Evolutionary conservation across 2,888 invertebrate species (phyloP), one percentile per base, ranked within the genome.

Genomic region (Agrotis puta): DNA sequence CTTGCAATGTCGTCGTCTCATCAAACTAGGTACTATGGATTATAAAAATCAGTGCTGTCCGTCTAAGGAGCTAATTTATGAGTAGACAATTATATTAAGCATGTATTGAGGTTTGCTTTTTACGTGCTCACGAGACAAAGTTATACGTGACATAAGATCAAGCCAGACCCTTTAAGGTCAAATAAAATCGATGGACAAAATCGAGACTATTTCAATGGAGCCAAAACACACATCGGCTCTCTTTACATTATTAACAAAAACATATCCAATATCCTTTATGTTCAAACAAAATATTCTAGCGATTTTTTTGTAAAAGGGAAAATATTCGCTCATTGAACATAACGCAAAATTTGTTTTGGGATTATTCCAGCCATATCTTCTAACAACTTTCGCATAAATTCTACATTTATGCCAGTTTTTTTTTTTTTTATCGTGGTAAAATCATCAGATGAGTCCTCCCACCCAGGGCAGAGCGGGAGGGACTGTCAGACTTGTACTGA

Each of bases 221-320:
- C 64, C 54, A 64, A 65, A 75, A n/a, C 13, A 75, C 50, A 74
- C 11, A 50, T 51, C 13, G 39, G 27, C 24, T 53, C 14, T 66
- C 48, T 47, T 47, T 43, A 59, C 53, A 64, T 20, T 48, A 18
- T 48, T 45, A 63, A 75, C 22, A 75, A 62, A 57, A 39, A 64
- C 24, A 62, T 79, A 69, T 76, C 64, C 18, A 53, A 74, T 80
- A 64, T 61, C 33, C 33, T 70, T 54, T 56, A 24, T 39, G 20
- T 22, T 65, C 22, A 27, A 75, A 59, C 45, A 57, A 62, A 79
- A 81, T 64, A 80, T 80, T 71, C 22, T n/a, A n/a, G 11, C 13
- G 48, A 39, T n/a, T n/a, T n/a, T n/a, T n/a, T n/a, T n/a, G n/a
- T n/a, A 51, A 70, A 80, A 45, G 20, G 9, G 18, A 77, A 48